A percentile compares a stretch with the other conserved stretches of the same genome.
Conservation (phyloP, 2,797 vertebrate genomes). For the Sparidentex hasta region DNA sequence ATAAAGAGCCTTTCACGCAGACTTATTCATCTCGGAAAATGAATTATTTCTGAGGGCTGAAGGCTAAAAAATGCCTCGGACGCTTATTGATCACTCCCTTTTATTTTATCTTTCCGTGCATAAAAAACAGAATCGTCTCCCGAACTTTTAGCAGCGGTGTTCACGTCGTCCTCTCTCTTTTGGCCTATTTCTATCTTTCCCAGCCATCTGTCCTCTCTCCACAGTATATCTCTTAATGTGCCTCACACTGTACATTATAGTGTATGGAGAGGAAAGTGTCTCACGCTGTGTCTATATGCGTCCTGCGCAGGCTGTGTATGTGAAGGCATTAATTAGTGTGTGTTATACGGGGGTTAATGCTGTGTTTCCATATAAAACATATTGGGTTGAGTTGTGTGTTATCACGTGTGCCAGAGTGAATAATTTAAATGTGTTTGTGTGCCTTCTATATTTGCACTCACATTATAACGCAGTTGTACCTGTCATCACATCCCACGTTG, state of each 20-base stretch:
- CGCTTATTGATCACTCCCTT: not conserved
- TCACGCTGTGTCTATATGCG: not conserved
- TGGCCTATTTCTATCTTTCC: not conserved
- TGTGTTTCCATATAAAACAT: not conserved
- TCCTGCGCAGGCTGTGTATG: not conserved
- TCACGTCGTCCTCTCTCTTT: not conserved
- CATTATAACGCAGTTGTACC: not conserved
- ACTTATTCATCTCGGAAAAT: not conserved
- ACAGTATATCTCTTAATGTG: not conserved
- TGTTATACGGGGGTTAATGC: not conserved
- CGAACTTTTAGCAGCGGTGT: not conserved
- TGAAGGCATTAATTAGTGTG: not conserved
- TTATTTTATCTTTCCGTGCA: not conserved
- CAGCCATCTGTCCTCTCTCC: not conserved
- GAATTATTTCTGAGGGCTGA: not conserved
- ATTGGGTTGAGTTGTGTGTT: not conserved
- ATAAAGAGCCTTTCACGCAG: not conserved
- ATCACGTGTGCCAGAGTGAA: constrained; percentile 1
- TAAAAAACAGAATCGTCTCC: not conserved
- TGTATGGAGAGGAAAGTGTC: not conserved
- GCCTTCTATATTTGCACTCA: not conserved
- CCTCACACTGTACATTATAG: not conserved
- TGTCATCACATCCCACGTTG: not conserved
- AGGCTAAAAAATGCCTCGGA: not conserved
- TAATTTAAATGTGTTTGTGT: constrained; percentile 11